Evolutionary conservation across 2,113 vertebrate species (phyloP), one percentile per base, ranked within the genome.

Genomic region (Laterallus jamaicensis): DNA sequence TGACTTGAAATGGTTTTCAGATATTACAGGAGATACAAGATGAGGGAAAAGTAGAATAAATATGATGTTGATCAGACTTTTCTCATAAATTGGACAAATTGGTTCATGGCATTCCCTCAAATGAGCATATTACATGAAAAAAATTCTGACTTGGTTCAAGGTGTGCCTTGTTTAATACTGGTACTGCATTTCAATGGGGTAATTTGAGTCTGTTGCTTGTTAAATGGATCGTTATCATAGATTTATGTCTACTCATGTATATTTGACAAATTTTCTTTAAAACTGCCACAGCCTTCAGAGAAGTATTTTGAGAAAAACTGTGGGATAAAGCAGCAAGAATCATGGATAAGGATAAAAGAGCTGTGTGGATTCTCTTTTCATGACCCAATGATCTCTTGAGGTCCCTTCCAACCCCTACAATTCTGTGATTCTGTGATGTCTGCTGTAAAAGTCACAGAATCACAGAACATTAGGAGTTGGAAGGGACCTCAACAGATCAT

Each of bases 1-100:
- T 66, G 20, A 69, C 70, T 85, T 39, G 21, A 68, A 81, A 56
- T 76, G 3, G 52, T 79, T 95, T 90, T 87, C 54, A 82, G 75
- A 14, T 76, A 69, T 55, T 76, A 67, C 32, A 9, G 32, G 63
- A 73, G 37, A 47, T 56, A 69, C 19, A 81, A 71, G 25, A 20
- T 39, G 49, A 19, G 29, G 47, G 9, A 11, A 7, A 74, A 80
- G 71, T 56, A 79, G 62, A 82, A 25, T 54, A 82, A 67, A 59
- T 74, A n/a, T 40, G 8, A 10, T 71, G 42, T 63, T 84, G 35
- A 81, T 91, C 2, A 3, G 66, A n/a, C 16, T 11, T 70, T 71
- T 89, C 42, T 75, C 52, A 56, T 81, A 63, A 75, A 75, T 18
- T 55, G 71, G 19, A 37, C 20, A 52, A 89, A 84, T n/a, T 82